Percentiles rank a stretch among this genome's conserved stretches.
phyloP scores from a whole-genome alignment of 2,888 invertebrate genomes.

The Byasa hedistus region DNA sequence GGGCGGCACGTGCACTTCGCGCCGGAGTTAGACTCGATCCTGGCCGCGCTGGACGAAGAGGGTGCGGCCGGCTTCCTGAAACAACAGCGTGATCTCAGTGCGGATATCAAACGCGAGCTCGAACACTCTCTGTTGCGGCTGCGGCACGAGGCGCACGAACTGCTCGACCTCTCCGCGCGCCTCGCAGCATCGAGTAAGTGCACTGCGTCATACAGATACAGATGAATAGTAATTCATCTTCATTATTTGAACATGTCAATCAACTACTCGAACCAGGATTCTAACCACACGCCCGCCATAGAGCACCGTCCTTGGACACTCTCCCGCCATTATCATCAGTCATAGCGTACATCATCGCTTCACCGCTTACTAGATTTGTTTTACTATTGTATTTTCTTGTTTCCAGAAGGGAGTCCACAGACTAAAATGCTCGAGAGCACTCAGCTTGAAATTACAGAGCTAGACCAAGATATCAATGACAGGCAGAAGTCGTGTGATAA shows the following conservation, averaged over 20 bases:
- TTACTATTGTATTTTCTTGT: conserved; percentile 4
- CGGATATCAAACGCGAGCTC: conserved; percentile 83
- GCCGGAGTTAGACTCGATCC: conserved; percentile 82
- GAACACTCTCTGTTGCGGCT: conserved; percentile 84
- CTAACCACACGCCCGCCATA: no score
- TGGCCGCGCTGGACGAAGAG: conserved; percentile 82
- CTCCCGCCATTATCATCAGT: no score
- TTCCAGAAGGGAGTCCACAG: conserved; percentile 50
- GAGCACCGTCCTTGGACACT: no score
- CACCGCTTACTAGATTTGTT: no score
- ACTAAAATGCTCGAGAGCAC: conserved; percentile 61
- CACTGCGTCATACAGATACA: not conserved
- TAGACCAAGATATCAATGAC: conserved; percentile 54
- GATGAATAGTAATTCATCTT: no score
- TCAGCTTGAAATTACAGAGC: conserved; percentile 57
- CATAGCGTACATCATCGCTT: no score
- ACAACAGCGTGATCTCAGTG: conserved; percentile 71
- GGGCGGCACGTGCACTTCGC: conserved; percentile 84
- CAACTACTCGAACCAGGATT: no score
- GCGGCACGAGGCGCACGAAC: conserved; percentile 84
- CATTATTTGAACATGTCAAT: no score
- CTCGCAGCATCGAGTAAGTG: conserved; percentile 49
- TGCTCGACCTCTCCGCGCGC: conserved; percentile 81
- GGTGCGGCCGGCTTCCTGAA: conserved; percentile 79
- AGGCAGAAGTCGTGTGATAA: conserved; percentile 52